A percentile compares a stretch with the other conserved stretches of the same genome.
These are phyloP conservation scores for Datnioides undecimradiatus DNA, from an alignment of 2,113 vertebrate genomes.

Conservation along the genomic window DNA sequence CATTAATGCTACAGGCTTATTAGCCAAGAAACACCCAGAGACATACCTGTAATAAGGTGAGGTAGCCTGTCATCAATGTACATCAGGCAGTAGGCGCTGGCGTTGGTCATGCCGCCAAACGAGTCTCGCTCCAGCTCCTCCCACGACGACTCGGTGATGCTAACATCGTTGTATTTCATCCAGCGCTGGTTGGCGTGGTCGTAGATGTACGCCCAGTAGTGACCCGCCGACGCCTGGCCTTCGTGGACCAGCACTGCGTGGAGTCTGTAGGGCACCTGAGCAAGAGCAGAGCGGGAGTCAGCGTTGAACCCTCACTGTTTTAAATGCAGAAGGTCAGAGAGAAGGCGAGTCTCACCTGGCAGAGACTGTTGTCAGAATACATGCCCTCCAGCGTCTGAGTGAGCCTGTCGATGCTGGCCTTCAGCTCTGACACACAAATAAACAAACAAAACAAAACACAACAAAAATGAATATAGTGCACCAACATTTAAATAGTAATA, in stretches of 20 bases:
- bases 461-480: background rate
- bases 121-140: conserved; percentile 95
- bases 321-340: background rate
- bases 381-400: conserved; percentile 87
- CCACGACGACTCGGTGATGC: conserved; percentile 93
- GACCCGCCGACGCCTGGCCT: conserved; percentile 95
- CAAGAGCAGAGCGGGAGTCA: accelerated
- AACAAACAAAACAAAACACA: background rate
- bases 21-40: background rate
- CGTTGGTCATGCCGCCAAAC: conserved; percentile 92
- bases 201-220: conserved; percentile 98
- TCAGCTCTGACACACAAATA: conserved; percentile 85
- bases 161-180: conserved; percentile 97
- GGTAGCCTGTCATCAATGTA: conserved; percentile 90
- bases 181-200: conserved; percentile 89
- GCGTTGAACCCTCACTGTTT: background rate
- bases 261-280: conserved; percentile 93
- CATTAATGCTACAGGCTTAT: background rate
- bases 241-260: conserved; percentile 96
- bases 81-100: conserved; percentile 98
- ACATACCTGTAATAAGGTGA: conserved; percentile 83
- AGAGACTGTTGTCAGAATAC: conserved; percentile 91
- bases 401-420: conserved; percentile 87
- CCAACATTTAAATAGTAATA: background rate
- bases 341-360: conserved; percentile 86